phyloP scores from a whole-genome alignment of 2,113 vertebrate genomes.

The Phaethon lepturus region DNA sequence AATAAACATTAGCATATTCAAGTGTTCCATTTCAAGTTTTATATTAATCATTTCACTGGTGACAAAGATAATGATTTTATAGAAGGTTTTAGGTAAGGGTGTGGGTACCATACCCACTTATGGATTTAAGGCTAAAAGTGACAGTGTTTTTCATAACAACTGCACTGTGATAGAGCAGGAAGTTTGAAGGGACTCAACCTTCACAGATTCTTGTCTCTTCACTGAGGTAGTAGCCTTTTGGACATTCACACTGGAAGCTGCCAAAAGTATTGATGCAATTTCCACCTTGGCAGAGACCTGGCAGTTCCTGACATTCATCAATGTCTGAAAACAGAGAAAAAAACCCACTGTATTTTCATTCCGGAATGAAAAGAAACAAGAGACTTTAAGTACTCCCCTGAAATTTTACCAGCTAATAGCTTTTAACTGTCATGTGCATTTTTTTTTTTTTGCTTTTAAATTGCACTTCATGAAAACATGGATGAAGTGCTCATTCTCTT shows the following conservation, averaged over 20 bases:
- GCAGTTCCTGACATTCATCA: constrained; percentile 87
- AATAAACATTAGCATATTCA: neutral
- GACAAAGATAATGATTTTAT: neutral
- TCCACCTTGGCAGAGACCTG: constrained; percentile 86
- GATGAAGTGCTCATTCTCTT: neutral
- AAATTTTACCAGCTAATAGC: neutral
- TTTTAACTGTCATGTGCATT: neutral
- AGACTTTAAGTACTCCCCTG: neutral
- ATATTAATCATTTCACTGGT: neutral
- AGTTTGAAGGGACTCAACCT: constrained; percentile 68
- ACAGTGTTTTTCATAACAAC: neutral
- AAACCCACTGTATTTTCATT: neutral
- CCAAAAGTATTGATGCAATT: constrained; percentile 88
- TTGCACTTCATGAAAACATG: neutral
- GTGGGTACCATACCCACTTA: neutral
- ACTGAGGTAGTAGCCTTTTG: constrained; percentile 85
- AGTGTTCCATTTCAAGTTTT: neutral
- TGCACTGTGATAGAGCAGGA: neutral
- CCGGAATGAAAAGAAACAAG: neutral
- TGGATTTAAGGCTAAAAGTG: neutral
- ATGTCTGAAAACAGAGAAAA: constrained; percentile 77
- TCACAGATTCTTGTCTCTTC: constrained; percentile 86
- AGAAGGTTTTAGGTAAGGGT: neutral
- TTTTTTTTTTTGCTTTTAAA: neutral
- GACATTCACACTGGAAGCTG: constrained; percentile 88